Base-by-base conservation (phyloP, 1,140 invertebrate genomes). In the Trissolcus basalis region DNA sequence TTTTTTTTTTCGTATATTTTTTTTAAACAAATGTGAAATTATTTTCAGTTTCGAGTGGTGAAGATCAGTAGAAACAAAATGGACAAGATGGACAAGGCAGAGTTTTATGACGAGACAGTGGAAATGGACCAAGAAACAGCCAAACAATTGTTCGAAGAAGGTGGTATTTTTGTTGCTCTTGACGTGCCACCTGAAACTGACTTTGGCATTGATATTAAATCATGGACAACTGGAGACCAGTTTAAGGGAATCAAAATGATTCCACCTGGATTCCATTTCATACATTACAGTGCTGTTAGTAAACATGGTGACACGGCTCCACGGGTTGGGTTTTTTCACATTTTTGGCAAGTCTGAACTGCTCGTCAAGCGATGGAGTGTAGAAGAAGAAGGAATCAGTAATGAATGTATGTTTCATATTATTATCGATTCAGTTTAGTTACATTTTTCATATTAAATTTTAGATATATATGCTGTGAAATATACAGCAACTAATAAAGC, bases 241-340 rank as follows among this genome's bases (percentile, higher is more conserved):
- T 99, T 99, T 86, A 92, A 94, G 69, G 98, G 98, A 11, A 91
- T 99, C 36, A 99, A 99, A 91, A 98, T 99, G 97, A 99, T 99
- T 73, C 98, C 98, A 0, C 96, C 96, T 11, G 98, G 98, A 13
- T 87, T 98, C 58, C 98, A 99, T 89, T 99, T 95, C 84, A 90
- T 99, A 7, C 96, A 96, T 88, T 54, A 14, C 80, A 93, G 92
- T 85, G 89, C 91, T 11, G 84, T 87, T 0, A 89, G 88, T 76
- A 89, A 91, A 79, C 86, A 91, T 73, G 89, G 89, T 27, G 89
- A 91, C 59, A 80, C 88, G 15, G 90, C 92, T 48, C 93, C 91
- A 51, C 90, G 96, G 81, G 92, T 94, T 56, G 97, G 97, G 15
- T 98, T 99, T 82, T 94, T 98, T 81, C 93, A 98, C 82, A 91